These are phyloP conservation scores for Brienomyrus longianalis DNA, from an alignment of 2,113 vertebrate genomes.

Conservation along the genomic window DNA sequence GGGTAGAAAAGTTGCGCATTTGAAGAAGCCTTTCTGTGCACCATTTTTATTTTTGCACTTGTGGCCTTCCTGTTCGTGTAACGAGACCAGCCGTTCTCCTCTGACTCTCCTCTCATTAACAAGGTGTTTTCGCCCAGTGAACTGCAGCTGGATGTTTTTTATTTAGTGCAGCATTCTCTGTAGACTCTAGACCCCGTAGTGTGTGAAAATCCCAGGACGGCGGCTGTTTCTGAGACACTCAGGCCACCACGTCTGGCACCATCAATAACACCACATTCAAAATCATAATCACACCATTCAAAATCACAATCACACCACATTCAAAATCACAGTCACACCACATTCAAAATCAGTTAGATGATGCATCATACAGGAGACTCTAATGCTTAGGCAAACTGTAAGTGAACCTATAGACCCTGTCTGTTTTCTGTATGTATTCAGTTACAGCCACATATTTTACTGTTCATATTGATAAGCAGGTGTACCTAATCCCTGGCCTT, in stretches of 20 bases:
- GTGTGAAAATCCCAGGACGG: too few species aligned
- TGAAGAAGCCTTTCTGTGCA: neutral
- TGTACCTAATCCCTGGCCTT: neutral
- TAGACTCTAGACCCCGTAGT: neutral
- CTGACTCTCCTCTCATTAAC: neutral
- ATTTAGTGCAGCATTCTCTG: neutral
- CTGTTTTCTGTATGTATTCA: neutral
- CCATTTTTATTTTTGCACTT: neutral
- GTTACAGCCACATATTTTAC: neutral
- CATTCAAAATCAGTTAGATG: neutral
- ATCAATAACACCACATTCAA: neutral
- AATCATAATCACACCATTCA: too few species aligned
- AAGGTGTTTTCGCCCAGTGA: neutral
- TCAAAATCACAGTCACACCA: neutral
- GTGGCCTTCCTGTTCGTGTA: neutral
- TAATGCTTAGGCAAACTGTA: neutral
- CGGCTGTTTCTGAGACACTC: too few species aligned
- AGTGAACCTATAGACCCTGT: neutral
- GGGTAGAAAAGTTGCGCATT: neutral
- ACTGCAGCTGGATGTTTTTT: neutral
- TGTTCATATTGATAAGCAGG: neutral
- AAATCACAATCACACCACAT: too few species aligned
- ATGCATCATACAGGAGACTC: neutral
- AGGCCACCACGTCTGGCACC: neutral
- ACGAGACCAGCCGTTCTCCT: neutral